phyloP scores from a whole-genome alignment of 1,140 invertebrate genomes.

The Cydia strobilella region DNA sequence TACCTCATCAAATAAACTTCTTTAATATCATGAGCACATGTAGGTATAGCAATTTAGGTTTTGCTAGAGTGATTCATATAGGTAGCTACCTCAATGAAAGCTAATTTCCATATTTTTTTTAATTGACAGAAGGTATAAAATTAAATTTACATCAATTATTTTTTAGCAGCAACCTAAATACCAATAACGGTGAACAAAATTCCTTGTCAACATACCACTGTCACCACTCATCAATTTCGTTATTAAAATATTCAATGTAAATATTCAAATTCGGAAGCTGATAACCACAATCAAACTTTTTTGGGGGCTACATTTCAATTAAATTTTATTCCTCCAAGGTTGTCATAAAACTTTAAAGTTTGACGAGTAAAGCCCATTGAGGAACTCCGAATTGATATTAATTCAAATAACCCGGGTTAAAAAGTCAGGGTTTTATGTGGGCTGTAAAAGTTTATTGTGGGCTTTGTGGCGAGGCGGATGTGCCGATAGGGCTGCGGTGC shows the following conservation, averaged over 20 bases:
- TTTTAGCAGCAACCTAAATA: background rate
- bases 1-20: background rate
- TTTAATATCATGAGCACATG: background rate
- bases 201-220: conserved; percentile 44
- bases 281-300: conserved; percentile 77
- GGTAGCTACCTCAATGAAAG: background rate
- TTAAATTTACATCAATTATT: background rate
- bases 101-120: background rate
- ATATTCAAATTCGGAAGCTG: conserved; percentile 79
- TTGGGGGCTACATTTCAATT: conserved; percentile 76
- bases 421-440: conserved; percentile 79
- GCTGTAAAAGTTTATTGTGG: conserved; percentile 78
- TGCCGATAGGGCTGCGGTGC: conserved; percentile 65
- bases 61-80: conserved; percentile 1
- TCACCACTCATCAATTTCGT: conserved; percentile 46
- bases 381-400: conserved; percentile 79
- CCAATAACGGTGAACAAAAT: conserved; percentile 8
- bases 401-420: conserved; percentile 80
- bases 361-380: conserved; percentile 79
- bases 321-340: conserved; percentile 77
- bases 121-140: background rate
- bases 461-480: conserved; percentile 75
- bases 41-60: background rate
- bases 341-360: conserved; percentile 79
- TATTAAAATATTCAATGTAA: conserved; percentile 62